Evolutionary conservation across 2,888 invertebrate species (phyloP), one percentile per base, ranked within the genome.

Genomic region (Lottia gigantea): DNA sequence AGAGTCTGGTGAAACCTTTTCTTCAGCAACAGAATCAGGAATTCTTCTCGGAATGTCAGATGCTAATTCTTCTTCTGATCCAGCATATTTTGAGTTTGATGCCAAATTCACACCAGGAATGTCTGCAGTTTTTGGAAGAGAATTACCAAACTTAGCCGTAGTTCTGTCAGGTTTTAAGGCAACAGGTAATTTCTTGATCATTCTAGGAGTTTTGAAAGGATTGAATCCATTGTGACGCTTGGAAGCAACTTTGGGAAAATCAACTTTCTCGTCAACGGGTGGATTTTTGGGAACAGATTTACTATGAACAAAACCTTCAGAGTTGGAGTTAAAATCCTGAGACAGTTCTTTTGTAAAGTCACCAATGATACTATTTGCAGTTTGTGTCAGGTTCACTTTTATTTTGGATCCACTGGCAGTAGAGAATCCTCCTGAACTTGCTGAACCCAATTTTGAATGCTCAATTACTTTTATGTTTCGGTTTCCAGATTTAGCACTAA

Each of bases 191-290:
- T 45, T 71, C 64, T 46, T 67, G 64, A 55, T 64, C 64, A 65
- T 69, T 40, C 31, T 79, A 15, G 82, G 83, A 14, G 79, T 70
- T 70, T 82, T 83, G 64, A 83, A 83, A 63, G 83, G 83, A 40
- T 80, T 73, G 68, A 80, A 82, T 26, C 82, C 83, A 74, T 82
- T 75, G 25, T 80, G 81, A 14, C 78, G 70, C 68, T 74, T 75
- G 23, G 76, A 49, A n/a, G 55, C 23, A 23, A 23, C 40, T 40
- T 40, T 40, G 40, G 40, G 6, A 40, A 40, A 4, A 8, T 11
- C 40, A 40, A 11, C 11, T 40, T 40, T 40, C 2, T 6, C 6
- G 1, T 40, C 40, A 40, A 8, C 11, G 2, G 40, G 6, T 6
- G 40, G 40, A 11, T 3, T 40, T 40, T 40, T 40, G 40, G 11